A percentile compares a stretch with the other conserved stretches of the same genome.
These are phyloP conservation scores for Mycetomoellerius zeteki DNA, from an alignment of 1,140 invertebrate species.

Conservation along the genomic window DNA sequence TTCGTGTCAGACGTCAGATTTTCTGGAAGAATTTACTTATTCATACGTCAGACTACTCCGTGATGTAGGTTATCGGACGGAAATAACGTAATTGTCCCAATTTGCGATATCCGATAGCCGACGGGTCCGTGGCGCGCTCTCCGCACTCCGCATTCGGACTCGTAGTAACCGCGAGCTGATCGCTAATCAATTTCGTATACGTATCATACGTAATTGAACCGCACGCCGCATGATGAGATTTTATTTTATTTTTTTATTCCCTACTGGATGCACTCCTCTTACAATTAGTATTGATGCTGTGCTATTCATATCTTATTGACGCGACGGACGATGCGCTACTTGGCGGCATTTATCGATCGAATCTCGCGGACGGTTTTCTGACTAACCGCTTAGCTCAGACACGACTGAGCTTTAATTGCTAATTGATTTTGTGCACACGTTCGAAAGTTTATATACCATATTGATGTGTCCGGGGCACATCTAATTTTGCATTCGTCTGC, in stretches of 20 bases:
- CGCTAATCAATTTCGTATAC: constrained; percentile 52
- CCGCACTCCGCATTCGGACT: constrained; percentile 41
- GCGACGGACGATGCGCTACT: constrained; percentile 42
- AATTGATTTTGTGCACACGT: constrained; percentile 64
- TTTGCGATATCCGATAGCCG: constrained; percentile 76
- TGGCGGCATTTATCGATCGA: constrained; percentile 54
- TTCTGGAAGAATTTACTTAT: constrained; percentile 84
- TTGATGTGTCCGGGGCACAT: constrained; percentile 41
- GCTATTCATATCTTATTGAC: constrained; percentile 64
- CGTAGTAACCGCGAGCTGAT: constrained; percentile 39
- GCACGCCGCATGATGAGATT: background rate
- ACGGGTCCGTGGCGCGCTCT: constrained; percentile 42
- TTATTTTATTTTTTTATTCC: constrained; percentile 21
- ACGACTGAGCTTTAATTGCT: constrained; percentile 60
- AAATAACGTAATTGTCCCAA: constrained; percentile 85
- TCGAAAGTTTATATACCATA: constrained; percentile 40
- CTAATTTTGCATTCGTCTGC: constrained; percentile 59
- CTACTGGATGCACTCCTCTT: constrained; percentile 14
- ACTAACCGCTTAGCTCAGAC: constrained; percentile 49
- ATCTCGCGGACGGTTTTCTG: constrained; percentile 39
- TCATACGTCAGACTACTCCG: constrained; percentile 82
- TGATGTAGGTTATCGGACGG: constrained; percentile 84
- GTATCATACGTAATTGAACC: constrained; percentile 32
- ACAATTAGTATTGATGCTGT: constrained; percentile 37
- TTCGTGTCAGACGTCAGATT: constrained; percentile 85